Evolutionary conservation across 2,888 invertebrate genomes (phyloP).

Genomic region (Eudemis profundana): DNA sequence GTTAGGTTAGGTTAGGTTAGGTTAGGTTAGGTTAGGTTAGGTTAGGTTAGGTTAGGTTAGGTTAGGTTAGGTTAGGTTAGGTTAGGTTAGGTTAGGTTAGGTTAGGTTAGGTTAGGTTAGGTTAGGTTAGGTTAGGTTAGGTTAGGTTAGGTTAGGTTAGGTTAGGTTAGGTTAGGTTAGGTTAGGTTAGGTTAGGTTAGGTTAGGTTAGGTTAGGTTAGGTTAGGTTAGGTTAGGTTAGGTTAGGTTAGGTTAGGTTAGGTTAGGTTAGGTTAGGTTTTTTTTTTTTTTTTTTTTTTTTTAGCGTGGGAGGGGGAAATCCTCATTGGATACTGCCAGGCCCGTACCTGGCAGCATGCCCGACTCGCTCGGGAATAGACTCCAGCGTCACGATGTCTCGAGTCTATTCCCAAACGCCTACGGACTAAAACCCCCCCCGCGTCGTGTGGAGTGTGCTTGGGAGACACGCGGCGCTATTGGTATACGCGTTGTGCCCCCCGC

Average conservation of each 20-base stretch:
- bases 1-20: constrained; percentile 47
- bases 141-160: constrained; percentile 26
- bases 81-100: constrained; percentile 26
- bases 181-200: constrained; percentile 26
- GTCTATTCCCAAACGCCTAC: too few species aligned
- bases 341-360: too few species aligned
- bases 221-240: constrained; percentile 4
- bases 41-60: constrained; percentile 26
- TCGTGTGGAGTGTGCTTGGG: too few species aligned
- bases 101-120: constrained; percentile 26
- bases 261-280: constrained; percentile 14
- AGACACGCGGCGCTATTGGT: too few species aligned
- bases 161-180: constrained; percentile 23
- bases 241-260: constrained; percentile 7
- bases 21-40: constrained; percentile 24
- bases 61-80: constrained; percentile 26
- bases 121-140: constrained; percentile 26
- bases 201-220: constrained; percentile 11
- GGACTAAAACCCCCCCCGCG: too few species aligned
- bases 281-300: too few species aligned
- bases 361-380: too few species aligned
- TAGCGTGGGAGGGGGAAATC: too few species aligned
- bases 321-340: too few species aligned
- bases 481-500: too few species aligned
- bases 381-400: too few species aligned